Evolutionary conservation across 2,888 invertebrate species (phyloP).

Genomic region (Heliothis peltigera): DNA sequence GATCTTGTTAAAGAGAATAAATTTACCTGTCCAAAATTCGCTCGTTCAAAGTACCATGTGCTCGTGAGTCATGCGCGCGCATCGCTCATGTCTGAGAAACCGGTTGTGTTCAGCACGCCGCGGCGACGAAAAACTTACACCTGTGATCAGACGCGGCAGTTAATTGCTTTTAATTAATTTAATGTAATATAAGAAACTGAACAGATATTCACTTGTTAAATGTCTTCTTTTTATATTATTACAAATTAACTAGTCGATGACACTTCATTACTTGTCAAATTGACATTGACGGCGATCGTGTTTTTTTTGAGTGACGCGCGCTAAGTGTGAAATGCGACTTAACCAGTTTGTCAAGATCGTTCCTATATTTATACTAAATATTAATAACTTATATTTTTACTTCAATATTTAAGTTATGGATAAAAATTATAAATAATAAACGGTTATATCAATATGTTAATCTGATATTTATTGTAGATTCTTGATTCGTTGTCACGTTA

Average conservation of each 20-base stretch:
- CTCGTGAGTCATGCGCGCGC: slow-evolving; percentile 69
- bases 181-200: slow-evolving; percentile 56
- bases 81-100: slow-evolving; percentile 68
- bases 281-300: slow-evolving; percentile 30
- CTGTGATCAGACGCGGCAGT: slow-evolving; percentile 63
- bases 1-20: slow-evolving; percentile 62
- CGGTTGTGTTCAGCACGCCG: slow-evolving; percentile 60
- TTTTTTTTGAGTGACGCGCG: slow-evolving; percentile 37
- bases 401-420: slow-evolving; percentile 1
- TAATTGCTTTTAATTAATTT: slow-evolving; percentile 66
- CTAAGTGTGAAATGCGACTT: slow-evolving; percentile 25
- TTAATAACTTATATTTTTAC: slow-evolving; percentile 15
- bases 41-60: slow-evolving; percentile 63
- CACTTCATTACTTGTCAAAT: slow-evolving; percentile 37
- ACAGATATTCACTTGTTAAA: slow-evolving; percentile 36
- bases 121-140: slow-evolving; percentile 57
- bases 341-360: slow-evolving; percentile 28
- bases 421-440: slow-evolving; percentile 15
- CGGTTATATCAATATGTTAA: background rate
- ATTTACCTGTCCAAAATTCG: slow-evolving; percentile 68
- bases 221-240: slow-evolving; percentile 52
- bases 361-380: slow-evolving; percentile 20
- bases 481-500: background rate
- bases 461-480: background rate
- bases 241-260: slow-evolving; percentile 48